phyloP scores from a whole-genome alignment of 2,113 vertebrate genomes.

The Bos javanicus region DNA sequence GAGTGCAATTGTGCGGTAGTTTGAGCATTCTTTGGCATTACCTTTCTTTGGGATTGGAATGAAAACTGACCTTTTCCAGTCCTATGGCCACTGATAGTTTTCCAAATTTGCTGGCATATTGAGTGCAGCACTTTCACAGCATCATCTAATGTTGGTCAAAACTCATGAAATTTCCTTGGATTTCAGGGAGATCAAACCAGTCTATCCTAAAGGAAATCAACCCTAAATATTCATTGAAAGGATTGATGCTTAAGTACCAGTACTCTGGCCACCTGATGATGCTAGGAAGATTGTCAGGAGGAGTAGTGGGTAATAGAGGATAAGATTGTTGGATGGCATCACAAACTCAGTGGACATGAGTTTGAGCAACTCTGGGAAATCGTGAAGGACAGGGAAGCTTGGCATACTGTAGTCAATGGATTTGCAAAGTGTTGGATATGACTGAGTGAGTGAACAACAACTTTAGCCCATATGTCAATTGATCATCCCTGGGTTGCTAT shows the following conservation, averaged over 20 bases:
- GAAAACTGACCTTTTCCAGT: no score
- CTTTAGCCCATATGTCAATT: neutral
- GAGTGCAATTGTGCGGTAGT: no score
- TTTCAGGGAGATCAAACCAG: neutral
- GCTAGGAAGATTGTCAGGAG: neutral
- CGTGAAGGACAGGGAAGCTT: neutral
- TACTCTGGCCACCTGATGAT: neutral
- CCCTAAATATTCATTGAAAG: neutral
- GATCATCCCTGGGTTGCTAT: neutral
- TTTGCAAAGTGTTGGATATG: neutral
- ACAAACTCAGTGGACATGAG: neutral
- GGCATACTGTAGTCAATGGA: neutral
- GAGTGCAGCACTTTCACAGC: no score
- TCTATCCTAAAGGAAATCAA: neutral
- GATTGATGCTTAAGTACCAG: neutral
- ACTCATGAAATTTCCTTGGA: neutral
- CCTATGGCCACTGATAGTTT: no score
- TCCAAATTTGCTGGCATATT: no score
- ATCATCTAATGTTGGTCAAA: neutral
- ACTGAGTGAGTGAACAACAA: neutral
- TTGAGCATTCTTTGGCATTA: no score
- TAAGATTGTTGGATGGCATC: neutral
- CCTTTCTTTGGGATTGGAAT: no score
- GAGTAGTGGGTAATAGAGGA: neutral
- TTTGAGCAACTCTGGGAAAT: neutral